Percentiles rank a stretch among this genome's conserved stretches.
Conservation (phyloP, 2,888 invertebrate species). For the Chaitophorus viminalis region DNA sequence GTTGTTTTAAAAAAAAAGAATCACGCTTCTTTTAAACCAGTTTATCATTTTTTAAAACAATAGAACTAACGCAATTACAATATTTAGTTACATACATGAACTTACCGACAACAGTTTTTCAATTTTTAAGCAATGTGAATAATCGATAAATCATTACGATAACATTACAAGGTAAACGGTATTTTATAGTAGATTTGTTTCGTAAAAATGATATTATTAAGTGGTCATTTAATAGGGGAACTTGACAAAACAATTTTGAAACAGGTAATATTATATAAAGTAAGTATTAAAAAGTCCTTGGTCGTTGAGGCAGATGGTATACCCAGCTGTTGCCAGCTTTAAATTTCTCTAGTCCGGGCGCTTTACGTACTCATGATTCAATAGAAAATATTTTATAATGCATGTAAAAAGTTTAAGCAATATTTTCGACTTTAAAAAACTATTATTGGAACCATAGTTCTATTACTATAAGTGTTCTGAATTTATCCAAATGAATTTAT, state of each 20-base stretch:
- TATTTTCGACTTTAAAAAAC: not conserved
- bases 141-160: too few species aligned
- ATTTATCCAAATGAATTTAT: not conserved
- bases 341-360: constrained; percentile 26
- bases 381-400: constrained; percentile 19
- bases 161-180: too few species aligned
- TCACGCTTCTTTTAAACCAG: too few species aligned
- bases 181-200: not conserved
- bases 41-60: too few species aligned
- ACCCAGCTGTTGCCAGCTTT: constrained; percentile 42
- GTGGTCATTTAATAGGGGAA: not conserved
- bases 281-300: constrained; percentile 45
- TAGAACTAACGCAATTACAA: too few species aligned
- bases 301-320: constrained; percentile 43
- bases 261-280: constrained; percentile 23
- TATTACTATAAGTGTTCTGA: not conserved
- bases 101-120: too few species aligned
- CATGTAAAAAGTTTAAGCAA: constrained; percentile 17
- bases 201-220: not conserved
- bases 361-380: constrained; percentile 7
- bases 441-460: not conserved
- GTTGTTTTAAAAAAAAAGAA: not conserved
- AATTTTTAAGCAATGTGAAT: not conserved
- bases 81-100: too few species aligned
- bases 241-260: constrained; percentile 26